Conservation (phyloP, 2,113 vertebrate species). For the Sapajus apella region DNA sequence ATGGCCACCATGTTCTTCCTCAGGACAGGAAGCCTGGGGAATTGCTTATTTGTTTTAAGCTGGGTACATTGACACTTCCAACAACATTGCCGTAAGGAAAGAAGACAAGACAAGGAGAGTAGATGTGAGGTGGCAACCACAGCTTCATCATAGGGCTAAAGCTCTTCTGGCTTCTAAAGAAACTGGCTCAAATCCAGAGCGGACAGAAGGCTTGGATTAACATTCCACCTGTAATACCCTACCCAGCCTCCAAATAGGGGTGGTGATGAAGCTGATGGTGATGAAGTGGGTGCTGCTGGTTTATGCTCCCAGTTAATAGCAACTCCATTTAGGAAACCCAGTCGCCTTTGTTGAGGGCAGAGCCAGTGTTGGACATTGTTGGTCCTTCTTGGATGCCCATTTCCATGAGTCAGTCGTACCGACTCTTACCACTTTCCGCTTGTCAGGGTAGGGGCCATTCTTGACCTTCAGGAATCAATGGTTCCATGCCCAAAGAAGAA, state of each 20-base stretch:
- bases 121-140: not conserved
- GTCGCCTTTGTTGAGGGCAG: not conserved
- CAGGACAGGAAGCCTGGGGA: not conserved
- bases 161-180: not conserved
- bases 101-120: not conserved
- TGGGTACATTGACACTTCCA: not conserved
- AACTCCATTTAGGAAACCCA: not conserved
- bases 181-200: not conserved
- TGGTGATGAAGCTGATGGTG: not conserved
- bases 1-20: not conserved
- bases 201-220: not conserved
- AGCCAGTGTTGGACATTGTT: not conserved
- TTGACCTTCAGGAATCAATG: not conserved
- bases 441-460: not conserved
- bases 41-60: not conserved
- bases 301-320: not conserved
- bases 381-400: not conserved
- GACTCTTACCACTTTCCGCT: not conserved
- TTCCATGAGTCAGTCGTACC: not conserved
- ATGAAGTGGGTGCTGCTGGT: not conserved
- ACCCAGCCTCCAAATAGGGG: too few relatives aligned
- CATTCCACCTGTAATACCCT: not conserved
- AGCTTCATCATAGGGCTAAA: not conserved
- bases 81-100: not conserved
- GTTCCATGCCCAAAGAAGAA: not conserved